Percentiles rank a stretch among this genome's conserved stretches.
phyloP scores from a whole-genome alignment of 2,113 vertebrate species.

The Sphyrna mokarran region DNA sequence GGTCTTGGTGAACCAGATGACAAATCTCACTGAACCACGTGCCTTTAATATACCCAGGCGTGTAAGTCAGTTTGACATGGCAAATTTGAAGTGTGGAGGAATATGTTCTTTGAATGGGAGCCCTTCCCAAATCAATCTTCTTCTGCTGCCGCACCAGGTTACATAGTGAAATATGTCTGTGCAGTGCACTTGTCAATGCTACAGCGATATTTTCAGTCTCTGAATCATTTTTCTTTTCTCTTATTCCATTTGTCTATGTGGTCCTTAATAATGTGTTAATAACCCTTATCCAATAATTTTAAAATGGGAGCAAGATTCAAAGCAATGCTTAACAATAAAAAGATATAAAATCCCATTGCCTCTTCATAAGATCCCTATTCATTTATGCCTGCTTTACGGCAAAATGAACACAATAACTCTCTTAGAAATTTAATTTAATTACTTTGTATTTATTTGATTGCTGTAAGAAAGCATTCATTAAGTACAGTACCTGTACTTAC shows the following conservation, averaged over 20 bases:
- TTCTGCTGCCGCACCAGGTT: background rate
- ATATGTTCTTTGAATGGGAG: background rate
- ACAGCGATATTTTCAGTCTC: background rate
- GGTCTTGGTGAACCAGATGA: background rate
- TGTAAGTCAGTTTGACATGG: background rate
- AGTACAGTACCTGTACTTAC: background rate
- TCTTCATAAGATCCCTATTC: background rate
- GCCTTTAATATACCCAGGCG: background rate
- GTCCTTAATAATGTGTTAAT: background rate
- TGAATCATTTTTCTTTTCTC: background rate
- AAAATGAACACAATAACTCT: background rate
- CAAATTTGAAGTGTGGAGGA: background rate
- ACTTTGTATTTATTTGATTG: background rate
- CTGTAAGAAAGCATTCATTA: background rate
- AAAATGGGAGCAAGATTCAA: background rate
- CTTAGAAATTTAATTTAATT: background rate
- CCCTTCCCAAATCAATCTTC: background rate
- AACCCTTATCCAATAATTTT: background rate
- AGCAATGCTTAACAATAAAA: background rate
- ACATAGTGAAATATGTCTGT: background rate
- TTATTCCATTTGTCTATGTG: background rate
- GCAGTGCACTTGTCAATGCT: background rate
- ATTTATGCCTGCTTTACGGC: background rate
- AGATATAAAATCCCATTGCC: background rate
- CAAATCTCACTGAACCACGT: background rate